Conservation (phyloP, 2,888 invertebrate species). For the Synanthedon formicaeformis region DNA sequence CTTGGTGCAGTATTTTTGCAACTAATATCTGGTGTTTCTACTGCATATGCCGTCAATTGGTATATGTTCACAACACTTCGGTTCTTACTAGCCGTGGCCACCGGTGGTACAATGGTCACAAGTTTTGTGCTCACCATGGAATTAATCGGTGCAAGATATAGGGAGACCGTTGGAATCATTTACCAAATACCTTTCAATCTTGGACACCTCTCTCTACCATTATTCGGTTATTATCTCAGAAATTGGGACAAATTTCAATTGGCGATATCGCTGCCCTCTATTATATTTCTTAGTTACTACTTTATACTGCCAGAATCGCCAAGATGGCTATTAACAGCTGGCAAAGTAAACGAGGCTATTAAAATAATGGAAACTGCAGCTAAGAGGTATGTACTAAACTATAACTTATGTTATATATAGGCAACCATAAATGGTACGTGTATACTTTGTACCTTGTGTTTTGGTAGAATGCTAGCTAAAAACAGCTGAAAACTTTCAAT, state of each 20-base stretch:
- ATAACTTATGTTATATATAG: too few species aligned
- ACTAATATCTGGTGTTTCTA: conserved; percentile 76
- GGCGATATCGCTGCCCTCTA: conserved; percentile 73
- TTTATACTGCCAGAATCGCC: conserved; percentile 85
- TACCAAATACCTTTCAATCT: conserved; percentile 77
- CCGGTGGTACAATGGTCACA: conserved; percentile 87
- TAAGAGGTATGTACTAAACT: conserved; percentile 32
- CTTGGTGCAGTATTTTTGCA: conserved; percentile 80
- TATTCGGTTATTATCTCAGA: conserved; percentile 74
- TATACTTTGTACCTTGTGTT: too few species aligned
- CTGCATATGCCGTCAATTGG: conserved; percentile 77
- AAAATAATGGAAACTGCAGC: conserved; percentile 76
- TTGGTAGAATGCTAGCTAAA: too few species aligned
- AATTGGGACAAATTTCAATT: conserved; percentile 78
- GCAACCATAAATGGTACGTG: too few species aligned
- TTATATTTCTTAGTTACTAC: conserved; percentile 75
- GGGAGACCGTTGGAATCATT: conserved; percentile 79
- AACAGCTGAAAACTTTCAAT: too few species aligned
- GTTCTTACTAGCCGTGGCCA: conserved; percentile 79
- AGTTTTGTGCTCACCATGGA: conserved; percentile 80
- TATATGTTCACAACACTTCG: conserved; percentile 76
- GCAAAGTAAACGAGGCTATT: conserved; percentile 74
- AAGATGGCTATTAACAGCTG: conserved; percentile 82
- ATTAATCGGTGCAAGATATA: conserved; percentile 70
- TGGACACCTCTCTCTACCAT: conserved; percentile 74